These are phyloP conservation scores for Phaonia tiefii DNA, from an alignment of 2,888 invertebrate genomes.

Conservation along the genomic window DNA sequence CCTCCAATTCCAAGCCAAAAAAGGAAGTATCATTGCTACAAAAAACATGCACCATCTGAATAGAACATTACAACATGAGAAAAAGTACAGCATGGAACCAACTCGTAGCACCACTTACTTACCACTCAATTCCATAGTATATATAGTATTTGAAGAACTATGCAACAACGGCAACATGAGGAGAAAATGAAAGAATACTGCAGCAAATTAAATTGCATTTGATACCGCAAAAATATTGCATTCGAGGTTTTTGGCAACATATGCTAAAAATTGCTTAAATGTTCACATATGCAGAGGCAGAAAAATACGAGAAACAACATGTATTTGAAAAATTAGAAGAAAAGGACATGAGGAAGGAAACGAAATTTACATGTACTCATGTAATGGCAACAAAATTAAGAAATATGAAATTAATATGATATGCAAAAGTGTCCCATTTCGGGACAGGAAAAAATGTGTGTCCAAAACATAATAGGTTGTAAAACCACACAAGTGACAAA, in stretches of 20 bases:
- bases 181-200: constrained; percentile 54
- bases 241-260: constrained; percentile 67
- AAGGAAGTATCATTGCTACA: constrained; percentile 10
- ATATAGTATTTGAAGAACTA: constrained; percentile 9
- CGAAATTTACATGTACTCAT: not conserved
- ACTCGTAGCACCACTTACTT: not conserved
- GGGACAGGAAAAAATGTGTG: too few species aligned
- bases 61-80: constrained; percentile 11
- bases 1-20: constrained; percentile 7
- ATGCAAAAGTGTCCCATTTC: not conserved
- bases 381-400: constrained; percentile 6
- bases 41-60: constrained; percentile 2
- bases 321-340: constrained; percentile 30
- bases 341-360: not conserved
- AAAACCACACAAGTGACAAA: too few species aligned
- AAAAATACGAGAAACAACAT: not conserved
- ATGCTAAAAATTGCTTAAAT: constrained; percentile 62
- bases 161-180: constrained; percentile 7
- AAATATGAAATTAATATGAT: constrained; percentile 30
- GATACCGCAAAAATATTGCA: constrained; percentile 67
- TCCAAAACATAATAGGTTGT: too few species aligned
- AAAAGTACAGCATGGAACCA: not conserved
- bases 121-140: not conserved
- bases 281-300: constrained; percentile 19
- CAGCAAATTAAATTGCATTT: constrained; percentile 67